These are phyloP conservation scores for Prochilodus magdalenae DNA, from an alignment of 2,113 vertebrate species.

Conservation along the genomic window DNA sequence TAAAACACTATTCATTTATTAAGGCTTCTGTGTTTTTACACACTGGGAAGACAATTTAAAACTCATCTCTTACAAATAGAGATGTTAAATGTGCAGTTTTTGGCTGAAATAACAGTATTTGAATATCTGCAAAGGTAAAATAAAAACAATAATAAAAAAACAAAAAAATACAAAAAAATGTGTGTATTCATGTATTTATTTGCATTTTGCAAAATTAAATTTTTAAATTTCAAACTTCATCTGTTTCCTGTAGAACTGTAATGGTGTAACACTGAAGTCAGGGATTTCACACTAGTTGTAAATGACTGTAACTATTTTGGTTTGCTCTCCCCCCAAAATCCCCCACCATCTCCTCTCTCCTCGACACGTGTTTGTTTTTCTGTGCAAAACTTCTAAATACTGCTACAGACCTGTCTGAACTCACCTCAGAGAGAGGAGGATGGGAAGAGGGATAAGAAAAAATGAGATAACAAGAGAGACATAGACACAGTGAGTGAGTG, in stretches of 20 bases:
- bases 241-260: not conserved
- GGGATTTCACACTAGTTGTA: not conserved
- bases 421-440: slow-evolving; percentile 45
- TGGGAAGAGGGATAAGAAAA: slow-evolving; percentile 48
- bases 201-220: too few species aligned
- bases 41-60: too few species aligned
- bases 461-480: slow-evolving; percentile 40
- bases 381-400: slow-evolving; percentile 31
- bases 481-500: not conserved
- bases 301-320: not conserved
- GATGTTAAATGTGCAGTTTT: too few species aligned
- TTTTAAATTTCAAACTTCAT: not conserved
- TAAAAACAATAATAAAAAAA: too few species aligned
- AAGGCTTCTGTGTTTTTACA: too few species aligned
- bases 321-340: not conserved
- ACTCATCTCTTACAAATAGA: too few species aligned
- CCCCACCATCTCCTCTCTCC: slow-evolving; percentile 20
- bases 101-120: too few species aligned
- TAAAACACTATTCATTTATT: too few species aligned
- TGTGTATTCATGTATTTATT: too few species aligned
- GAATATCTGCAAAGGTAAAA: too few species aligned
- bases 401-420: slow-evolving; percentile 59
- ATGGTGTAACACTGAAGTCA: not conserved
- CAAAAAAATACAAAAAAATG: too few species aligned
- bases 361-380: slow-evolving; percentile 30